Evolutionary conservation across 30 jellyfish, hydroid and myxozoan species (phyloP), one percentile per base, ranked within the genome.

Genomic region (Turritopsis rubra): DNA sequence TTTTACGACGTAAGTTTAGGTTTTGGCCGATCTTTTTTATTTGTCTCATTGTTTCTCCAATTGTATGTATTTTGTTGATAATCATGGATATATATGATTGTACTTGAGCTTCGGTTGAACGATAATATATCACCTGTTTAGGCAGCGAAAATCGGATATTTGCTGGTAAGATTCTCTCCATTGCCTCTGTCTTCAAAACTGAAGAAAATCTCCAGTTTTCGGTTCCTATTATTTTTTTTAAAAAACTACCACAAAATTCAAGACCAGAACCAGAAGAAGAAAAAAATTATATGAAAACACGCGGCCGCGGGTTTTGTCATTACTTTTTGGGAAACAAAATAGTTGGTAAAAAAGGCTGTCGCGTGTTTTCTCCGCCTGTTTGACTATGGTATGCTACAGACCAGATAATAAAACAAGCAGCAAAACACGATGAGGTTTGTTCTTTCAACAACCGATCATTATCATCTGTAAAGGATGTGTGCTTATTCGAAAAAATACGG

Each of bases 1-100:
- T 68, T n/a, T 23, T 68, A n/a, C 77, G 77, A 68, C 22, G 77
- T 19, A 68, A 68, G 77, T 27, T 27, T 27, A 19, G 19, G 16
- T 27, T 68, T 68, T 23, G 28, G 21, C 77, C 9, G 0, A 68
- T 68, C 1, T 17, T 7, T 68, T 68, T 8, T 0, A 0, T n/a
- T 22, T 68, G 28, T 68, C 77, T 68, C 77, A 68, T 19, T 0
- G 77, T n/a, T 68, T 0, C 28, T 68, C 31, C 28, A 23, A n/a
- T 68, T 23, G 0, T 23, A 68, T 68, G 77, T n/a, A 8, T 23
- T 68, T 68, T 19, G 21, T 68, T 68, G 30, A 68, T 1, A 23
- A 68, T 27, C 77, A 68, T 68, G 30, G 23, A 68, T 68, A 68
- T 68, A n/a, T n/a, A n/a, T n/a, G n/a, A n/a, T n/a, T n/a, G n/a